Evolutionary conservation across 1,140 invertebrate genomes (phyloP).

Genomic region (Ctenoplectra terminalis): DNA sequence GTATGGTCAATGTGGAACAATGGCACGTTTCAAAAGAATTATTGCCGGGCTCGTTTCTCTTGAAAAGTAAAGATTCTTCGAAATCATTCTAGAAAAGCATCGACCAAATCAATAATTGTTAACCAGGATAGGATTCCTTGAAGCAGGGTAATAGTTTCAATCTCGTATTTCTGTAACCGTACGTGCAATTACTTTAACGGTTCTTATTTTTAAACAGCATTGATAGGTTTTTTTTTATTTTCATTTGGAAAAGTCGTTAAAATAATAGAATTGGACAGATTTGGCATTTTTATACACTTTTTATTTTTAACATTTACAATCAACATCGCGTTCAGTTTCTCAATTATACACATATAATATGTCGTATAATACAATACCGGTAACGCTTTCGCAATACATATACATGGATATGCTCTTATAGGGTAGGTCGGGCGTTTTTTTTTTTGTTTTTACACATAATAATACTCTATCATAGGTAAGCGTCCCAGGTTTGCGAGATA

Average conservation of each 20-base stretch:
- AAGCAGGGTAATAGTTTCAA: too few species aligned
- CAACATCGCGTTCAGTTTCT: constrained; percentile 79
- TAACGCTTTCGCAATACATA: constrained; percentile 76
- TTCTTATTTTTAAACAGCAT: too few species aligned
- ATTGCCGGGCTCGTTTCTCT: too few species aligned
- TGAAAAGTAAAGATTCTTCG: background rate
- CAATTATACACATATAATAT: constrained; percentile 80
- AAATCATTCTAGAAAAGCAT: too few species aligned
- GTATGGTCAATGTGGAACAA: background rate
- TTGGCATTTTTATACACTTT: constrained; percentile 78
- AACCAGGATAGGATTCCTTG: too few species aligned
- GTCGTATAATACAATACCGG: constrained; percentile 77
- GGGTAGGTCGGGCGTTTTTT: constrained; percentile 12
- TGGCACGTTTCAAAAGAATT: too few species aligned
- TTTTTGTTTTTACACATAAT: constrained; percentile 53
- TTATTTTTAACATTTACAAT: constrained; percentile 84
- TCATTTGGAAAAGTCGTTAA: background rate
- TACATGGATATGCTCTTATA: constrained; percentile 70
- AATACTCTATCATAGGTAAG: constrained; percentile 65
- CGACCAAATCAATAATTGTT: too few species aligned
- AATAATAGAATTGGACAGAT: background rate
- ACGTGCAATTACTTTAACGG: too few species aligned
- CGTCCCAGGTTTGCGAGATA: constrained; percentile 51
- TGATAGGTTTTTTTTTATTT: background rate
- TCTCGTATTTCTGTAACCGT: too few species aligned